Evolutionary conservation across 2,888 invertebrate species (phyloP).

Genomic region (Tetropium fuscum): DNA sequence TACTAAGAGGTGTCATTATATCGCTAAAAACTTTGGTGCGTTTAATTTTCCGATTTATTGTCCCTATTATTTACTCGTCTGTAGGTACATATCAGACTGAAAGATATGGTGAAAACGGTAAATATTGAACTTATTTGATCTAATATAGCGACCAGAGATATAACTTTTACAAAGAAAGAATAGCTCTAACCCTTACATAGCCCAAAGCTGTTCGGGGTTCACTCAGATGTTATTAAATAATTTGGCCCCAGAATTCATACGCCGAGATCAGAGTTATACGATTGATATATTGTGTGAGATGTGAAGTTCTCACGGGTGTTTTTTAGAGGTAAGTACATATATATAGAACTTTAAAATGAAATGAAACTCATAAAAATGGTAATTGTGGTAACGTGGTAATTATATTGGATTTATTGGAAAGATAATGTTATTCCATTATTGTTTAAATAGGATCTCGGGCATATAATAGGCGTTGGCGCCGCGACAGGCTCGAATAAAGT

Average conservation of each 20-base stretch:
- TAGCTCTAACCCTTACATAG: constrained; percentile 9
- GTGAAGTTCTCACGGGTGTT: too few species aligned
- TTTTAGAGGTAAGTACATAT: too few species aligned
- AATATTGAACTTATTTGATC: constrained; percentile 1
- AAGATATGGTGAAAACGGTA: not conserved
- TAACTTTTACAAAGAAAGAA: not conserved
- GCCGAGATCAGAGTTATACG: not conserved
- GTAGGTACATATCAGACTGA: not conserved
- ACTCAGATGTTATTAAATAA: not conserved
- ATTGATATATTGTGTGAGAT: not conserved
- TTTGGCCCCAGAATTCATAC: not conserved
- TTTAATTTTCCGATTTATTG: not conserved
- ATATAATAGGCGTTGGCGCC: too few species aligned
- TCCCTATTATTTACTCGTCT: not conserved
- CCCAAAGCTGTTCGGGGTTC: constrained; percentile 1
- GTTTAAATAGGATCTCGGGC: too few species aligned
- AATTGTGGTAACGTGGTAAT: too few species aligned
- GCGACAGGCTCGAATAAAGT: too few species aligned
- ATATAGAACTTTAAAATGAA: too few species aligned
- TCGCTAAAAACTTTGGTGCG: not conserved
- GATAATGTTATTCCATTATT: too few species aligned
- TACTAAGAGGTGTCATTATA: not conserved
- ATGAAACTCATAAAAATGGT: too few species aligned
- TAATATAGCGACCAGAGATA: not conserved
- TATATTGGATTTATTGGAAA: not conserved